Base-by-base conservation (phyloP, 2,797 vertebrate genomes). In the Danio aesculapii region DNA sequence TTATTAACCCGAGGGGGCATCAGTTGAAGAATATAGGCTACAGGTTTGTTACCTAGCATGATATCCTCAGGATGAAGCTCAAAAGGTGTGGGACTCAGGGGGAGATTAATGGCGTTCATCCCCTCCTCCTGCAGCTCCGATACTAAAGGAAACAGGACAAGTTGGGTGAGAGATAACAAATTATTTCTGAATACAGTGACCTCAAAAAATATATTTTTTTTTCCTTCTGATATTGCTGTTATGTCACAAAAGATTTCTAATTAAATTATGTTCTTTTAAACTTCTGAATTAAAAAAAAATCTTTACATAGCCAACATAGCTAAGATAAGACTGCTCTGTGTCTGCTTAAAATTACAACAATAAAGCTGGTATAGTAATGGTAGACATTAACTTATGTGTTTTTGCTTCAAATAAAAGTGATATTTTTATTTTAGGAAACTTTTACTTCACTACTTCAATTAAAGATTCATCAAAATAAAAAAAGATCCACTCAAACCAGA, bases 51-150 rank as follows among this genome's bases (percentile, higher is more conserved):
- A 98, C 98, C 98, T 47, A 99, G 94, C 97, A 99, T 97, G 61
- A 97, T 99, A 93, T 99, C 98, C 89, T 99, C 98, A 0, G 97
- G 98, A 92, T 99, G 97, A 89, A 99, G 92, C 91, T 99, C 98
- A 0, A 98, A 98, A 84, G 97, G 96, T 81, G 98, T 96, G 1
- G 98, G 98, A 87, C 96, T 99, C 87, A 99, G 95, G 53, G 98
- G 98, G 86, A 99, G 95, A 90, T 99, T 99, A 93, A 99, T 99
- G 91, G 98, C 98, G 39, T 99, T 99, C 84, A 99, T 99, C 74
- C 98, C 98, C 88, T 99, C 98, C 87, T 99, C 98, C 91, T 99
- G 98, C 86, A 99, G 95, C 92, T 99, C 98, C 1, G 98, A 99
- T 64, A 99, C 98, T 99, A 77, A 0, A 11, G 14, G 10, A 66